These are phyloP conservation scores for Danio tinwini DNA, from an alignment of 2,797 vertebrate genomes.

Conservation along the genomic window DNA sequence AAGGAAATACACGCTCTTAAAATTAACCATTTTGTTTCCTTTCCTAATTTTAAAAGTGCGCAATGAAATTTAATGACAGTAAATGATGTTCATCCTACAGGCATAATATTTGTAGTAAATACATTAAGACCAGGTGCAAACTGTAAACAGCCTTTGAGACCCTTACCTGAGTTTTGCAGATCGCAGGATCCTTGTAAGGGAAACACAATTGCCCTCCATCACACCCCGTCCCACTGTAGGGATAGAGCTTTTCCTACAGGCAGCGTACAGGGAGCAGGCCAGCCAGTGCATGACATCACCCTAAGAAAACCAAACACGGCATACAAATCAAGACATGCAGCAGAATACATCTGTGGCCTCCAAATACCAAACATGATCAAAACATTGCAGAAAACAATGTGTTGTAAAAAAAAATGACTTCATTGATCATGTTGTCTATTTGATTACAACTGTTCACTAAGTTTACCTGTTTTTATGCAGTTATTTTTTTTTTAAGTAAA, in stretches of 20 bases:
- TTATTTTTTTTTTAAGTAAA: not conserved
- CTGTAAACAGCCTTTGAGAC: not conserved
- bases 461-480: not conserved
- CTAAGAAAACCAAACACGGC: conserved; percentile 68
- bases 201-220: conserved; percentile 95
- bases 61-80: too few species aligned
- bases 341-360: not conserved
- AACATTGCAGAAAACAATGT: not conserved
- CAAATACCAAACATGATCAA: not conserved
- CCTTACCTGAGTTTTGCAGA: conserved; percentile 88
- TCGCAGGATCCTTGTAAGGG: conserved; percentile 91
- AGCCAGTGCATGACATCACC: conserved; percentile 91
- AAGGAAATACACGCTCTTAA: not conserved
- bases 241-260: conserved; percentile 87
- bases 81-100: not conserved
- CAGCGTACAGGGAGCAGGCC: conserved; percentile 89
- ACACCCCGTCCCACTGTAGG: conserved; percentile 89
- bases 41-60: not conserved
- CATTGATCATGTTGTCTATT: too few species aligned
- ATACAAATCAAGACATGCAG: not conserved
- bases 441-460: not conserved
- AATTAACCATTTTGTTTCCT: not conserved
- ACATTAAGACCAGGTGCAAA: too few species aligned
- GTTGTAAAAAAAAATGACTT: too few species aligned
- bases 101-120: not conserved